Percentiles rank a stretch among this genome's conserved stretches.
These are phyloP conservation scores for Temnothorax rugatulus DNA, from an alignment of 2,888 invertebrate genomes.

Conservation along the genomic window DNA sequence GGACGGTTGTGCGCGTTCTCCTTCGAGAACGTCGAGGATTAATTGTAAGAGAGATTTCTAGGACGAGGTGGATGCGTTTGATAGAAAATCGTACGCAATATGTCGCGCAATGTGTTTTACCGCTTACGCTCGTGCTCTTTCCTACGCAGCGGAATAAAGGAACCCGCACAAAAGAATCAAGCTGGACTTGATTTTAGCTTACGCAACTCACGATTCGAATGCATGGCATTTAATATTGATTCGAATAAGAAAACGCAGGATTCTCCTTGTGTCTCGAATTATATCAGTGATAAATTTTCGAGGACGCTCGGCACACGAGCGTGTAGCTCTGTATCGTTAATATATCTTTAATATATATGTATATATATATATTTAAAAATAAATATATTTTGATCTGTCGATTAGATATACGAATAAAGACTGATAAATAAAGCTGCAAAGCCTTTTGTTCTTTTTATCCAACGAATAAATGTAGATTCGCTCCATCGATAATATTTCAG, in stretches of 20 bases:
- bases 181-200: slow-evolving; percentile 79
- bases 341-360: slow-evolving; percentile 64
- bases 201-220: slow-evolving; percentile 48
- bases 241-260: slow-evolving; percentile 32
- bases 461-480: background rate
- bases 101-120: slow-evolving; percentile 21
- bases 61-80: background rate
- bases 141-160: slow-evolving; percentile 11
- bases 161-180: slow-evolving; percentile 71
- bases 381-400: slow-evolving; percentile 81
- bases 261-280: slow-evolving; percentile 56
- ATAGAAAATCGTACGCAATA: slow-evolving; percentile 31
- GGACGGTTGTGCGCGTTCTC: background rate
- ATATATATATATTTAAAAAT: slow-evolving; percentile 68
- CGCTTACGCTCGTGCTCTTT: slow-evolving; percentile 27
- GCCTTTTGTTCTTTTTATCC: background rate
- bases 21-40: background rate
- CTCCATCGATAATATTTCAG: slow-evolving; percentile 3
- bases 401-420: slow-evolving; percentile 82
- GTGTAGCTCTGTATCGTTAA: slow-evolving; percentile 52
- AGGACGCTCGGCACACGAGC: slow-evolving; percentile 17
- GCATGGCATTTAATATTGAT: slow-evolving; percentile 56
- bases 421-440: slow-evolving; percentile 75
- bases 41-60: background rate
- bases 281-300: slow-evolving; percentile 33